Evolutionary conservation across 1,140 invertebrate genomes (phyloP), one percentile per base, ranked within the genome.

Genomic region (Drosophila nigromelanica): DNA sequence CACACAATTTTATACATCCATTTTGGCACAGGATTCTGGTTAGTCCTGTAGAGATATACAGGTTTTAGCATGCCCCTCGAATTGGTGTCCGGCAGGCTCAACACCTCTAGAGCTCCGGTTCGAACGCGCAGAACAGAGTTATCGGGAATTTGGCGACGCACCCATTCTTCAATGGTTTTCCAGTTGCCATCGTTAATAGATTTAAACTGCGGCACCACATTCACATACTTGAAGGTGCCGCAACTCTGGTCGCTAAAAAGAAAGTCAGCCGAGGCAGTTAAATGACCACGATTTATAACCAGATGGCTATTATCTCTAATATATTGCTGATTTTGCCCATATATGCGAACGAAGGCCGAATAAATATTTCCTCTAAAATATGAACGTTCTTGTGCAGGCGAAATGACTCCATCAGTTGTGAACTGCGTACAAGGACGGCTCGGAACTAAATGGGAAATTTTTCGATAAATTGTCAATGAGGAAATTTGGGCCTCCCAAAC

Each of bases 1-100:
- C 37, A 42, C n/a, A 75, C 39, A 2, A 64, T 12, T 24, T 78
- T 78, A 15, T 75, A 75, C 27, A 70, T 61, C 60, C 72, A 75
- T 12, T 33, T 15, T 8, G 71, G 66, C 2, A 77, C 39, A 3
- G 70, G 70, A 48, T 59, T 73, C 11, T 52, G 30, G 5, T 40
- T 39, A 4, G 3, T 7, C 1, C 12, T 6, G 5, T 39, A 24
- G 2, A 76, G 27, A 50, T 30, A 76, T 12, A 43, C 69, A 2
- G 4, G 11, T 8, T 27, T 14, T n/a, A 40, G 1, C 1, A 3
- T n/a, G 10, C 37, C 37, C 0, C 4, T 21, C 4, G 42, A 3
- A 4, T 11, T 39, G 2, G 37, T 0, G 37, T 64, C 33, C 0
- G 12, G 42, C 8, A 76, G 33, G 10, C 10, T 14, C 12, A 76